Base-by-base conservation (phyloP, 2,888 invertebrate genomes). In the Sabatieria punctata region DNA sequence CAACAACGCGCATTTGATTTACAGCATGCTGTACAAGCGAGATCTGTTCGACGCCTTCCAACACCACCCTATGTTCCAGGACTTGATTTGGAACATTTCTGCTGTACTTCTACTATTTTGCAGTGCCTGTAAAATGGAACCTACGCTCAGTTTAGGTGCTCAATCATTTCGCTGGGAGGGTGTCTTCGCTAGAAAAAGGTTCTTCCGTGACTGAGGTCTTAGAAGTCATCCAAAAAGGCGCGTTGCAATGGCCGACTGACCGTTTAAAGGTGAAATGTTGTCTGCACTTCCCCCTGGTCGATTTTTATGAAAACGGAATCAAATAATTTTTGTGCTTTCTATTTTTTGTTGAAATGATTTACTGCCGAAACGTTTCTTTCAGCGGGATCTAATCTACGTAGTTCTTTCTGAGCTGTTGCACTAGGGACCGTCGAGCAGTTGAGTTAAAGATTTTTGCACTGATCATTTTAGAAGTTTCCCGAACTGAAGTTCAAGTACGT, bases 401-500 rank as follows among this genome's bases (percentile, higher is more conserved):
- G n/a, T n/a, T n/a, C n/a, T n/a, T n/a, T n/a, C n/a, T n/a, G n/a
- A n/a, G n/a, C n/a, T n/a, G n/a, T n/a, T n/a, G n/a, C n/a, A n/a
- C n/a, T n/a, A n/a, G n/a, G n/a, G n/a, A n/a, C n/a, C n/a, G n/a
- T n/a, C n/a, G n/a, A n/a, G n/a, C n/a, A n/a, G n/a, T n/a, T n/a
- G n/a, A n/a, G n/a, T n/a, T n/a, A n/a, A n/a, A n/a, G n/a, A n/a
- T n/a, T 30, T 8, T 30, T 30, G 8, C 8, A 30, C 30, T 54
- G 24, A 6, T 35, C 6, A 50, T 68, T 73, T 2, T 72, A 91
- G 85, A 95, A 93, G 79, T 93, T 95, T 68, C 95, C 95, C 0
- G 95, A 95, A 61, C 71, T 97, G 41, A 95, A 93, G 69, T 97
- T 97, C 72, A 86, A 91, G 55, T 97, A 97, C 65, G 95, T 97